These are phyloP conservation scores for Riparia riparia DNA, from an alignment of 2,113 vertebrate species.

Conservation along the genomic window DNA sequence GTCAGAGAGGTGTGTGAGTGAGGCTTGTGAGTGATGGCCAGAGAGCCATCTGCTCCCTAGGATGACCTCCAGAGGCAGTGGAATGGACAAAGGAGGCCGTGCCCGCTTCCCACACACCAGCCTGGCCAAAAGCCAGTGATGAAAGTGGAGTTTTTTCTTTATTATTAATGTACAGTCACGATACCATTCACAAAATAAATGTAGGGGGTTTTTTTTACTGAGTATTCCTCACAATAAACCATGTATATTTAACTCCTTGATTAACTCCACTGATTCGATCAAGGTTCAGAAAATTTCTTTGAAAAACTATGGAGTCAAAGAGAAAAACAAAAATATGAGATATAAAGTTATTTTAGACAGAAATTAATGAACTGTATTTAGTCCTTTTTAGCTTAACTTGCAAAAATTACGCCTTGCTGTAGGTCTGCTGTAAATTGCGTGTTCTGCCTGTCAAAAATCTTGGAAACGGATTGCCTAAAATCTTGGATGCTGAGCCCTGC, in stretches of 20 bases:
- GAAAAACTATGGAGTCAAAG: neutral
- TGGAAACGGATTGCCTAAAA: neutral
- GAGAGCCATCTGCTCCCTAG: neutral
- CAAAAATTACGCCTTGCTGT: neutral
- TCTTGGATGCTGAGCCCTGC: neutral
- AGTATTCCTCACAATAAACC: neutral
- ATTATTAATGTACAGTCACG: neutral
- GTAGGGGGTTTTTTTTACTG: neutral
- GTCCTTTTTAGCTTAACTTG: neutral
- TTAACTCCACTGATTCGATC: neutral
- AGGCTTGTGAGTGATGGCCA: neutral
- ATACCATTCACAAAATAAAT: neutral
- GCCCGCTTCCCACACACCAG: neutral
- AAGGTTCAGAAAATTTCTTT: neutral
- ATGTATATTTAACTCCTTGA: neutral
- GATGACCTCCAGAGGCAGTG: neutral
- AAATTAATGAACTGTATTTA: neutral
- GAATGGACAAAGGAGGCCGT: neutral
- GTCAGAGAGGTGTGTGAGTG: neutral
- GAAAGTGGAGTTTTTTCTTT: neutral
- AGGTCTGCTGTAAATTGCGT: neutral
- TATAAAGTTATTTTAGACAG: neutral
- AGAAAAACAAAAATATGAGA: neutral
- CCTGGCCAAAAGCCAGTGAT: neutral
- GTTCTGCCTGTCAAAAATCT: neutral